Conservation (phyloP, 2,888 invertebrate genomes). For the Molanna angustata region DNA sequence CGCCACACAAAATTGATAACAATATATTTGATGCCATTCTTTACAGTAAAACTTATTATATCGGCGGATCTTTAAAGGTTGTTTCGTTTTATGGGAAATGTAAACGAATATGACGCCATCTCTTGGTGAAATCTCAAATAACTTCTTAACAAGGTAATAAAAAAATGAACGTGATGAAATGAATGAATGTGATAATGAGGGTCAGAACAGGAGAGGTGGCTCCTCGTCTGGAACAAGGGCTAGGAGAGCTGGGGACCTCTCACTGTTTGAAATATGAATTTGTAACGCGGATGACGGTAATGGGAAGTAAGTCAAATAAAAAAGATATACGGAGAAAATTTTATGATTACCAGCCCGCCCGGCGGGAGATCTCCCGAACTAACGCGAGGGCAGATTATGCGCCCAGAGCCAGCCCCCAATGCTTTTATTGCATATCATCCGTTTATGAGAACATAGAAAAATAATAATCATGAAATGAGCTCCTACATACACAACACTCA, state of each 20-base stretch:
- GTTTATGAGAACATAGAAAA: slow-evolving; percentile 1
- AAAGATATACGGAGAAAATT: slow-evolving; percentile 29
- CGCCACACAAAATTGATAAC: too few species aligned
- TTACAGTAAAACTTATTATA: too few species aligned
- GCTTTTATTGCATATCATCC: slow-evolving; percentile 1
- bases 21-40: too few species aligned
- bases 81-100: too few species aligned
- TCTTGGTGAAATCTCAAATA: not conserved
- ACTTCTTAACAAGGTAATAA: slow-evolving; percentile 17
- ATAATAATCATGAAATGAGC: too few species aligned
- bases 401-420: not conserved
- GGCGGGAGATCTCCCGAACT: not conserved
- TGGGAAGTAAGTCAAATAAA: slow-evolving; percentile 31
- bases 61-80: too few species aligned
- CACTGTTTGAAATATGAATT: slow-evolving; percentile 32
- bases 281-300: slow-evolving; percentile 32
- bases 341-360: slow-evolving; percentile 25
- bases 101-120: too few species aligned
- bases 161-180: slow-evolving; percentile 14
- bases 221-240: not conserved
- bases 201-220: slow-evolving; percentile 2
- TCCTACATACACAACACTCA: too few species aligned
- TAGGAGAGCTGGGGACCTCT: slow-evolving; percentile 21
- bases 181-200: slow-evolving; percentile 15
- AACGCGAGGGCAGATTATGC: too few species aligned